These are phyloP conservation scores for Ifrita kowaldi DNA, from an alignment of 2,113 vertebrate genomes.

Conservation along the genomic window DNA sequence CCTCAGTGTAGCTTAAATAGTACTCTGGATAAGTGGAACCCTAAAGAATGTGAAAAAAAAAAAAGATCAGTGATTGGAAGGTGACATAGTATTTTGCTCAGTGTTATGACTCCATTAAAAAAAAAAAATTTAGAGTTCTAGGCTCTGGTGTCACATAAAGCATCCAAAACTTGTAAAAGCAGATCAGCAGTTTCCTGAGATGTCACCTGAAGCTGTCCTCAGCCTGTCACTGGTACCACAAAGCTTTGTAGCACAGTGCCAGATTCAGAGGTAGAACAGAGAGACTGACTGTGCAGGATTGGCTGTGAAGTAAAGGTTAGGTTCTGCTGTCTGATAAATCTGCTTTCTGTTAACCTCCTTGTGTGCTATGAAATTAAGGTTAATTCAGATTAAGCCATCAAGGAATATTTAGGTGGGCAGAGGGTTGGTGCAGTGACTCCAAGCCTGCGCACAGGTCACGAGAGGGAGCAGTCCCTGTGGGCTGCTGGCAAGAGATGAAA, in stretches of 20 bases:
- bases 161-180: neutral
- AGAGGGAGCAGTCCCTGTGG: neutral
- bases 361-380: neutral
- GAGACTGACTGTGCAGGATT: neutral
- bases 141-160: neutral
- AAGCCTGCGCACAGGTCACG: rapidly evolving
- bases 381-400: neutral
- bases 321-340: neutral
- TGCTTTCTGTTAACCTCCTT: neutral
- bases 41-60: neutral
- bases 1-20: neutral
- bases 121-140: neutral
- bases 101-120: neutral
- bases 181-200: neutral
- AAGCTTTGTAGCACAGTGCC: neutral
- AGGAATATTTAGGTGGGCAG: neutral
- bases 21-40: neutral
- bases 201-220: neutral
- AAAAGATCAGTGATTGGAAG: neutral
- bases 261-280: neutral
- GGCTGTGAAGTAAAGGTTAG: neutral
- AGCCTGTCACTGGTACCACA: neutral
- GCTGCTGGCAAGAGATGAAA: neutral
- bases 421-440: neutral
- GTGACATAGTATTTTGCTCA: neutral